A percentile compares a stretch with the other conserved stretches of the same genome.
Conservation (phyloP, 1,140 invertebrate species). For the Drosophila kohkoa region DNA sequence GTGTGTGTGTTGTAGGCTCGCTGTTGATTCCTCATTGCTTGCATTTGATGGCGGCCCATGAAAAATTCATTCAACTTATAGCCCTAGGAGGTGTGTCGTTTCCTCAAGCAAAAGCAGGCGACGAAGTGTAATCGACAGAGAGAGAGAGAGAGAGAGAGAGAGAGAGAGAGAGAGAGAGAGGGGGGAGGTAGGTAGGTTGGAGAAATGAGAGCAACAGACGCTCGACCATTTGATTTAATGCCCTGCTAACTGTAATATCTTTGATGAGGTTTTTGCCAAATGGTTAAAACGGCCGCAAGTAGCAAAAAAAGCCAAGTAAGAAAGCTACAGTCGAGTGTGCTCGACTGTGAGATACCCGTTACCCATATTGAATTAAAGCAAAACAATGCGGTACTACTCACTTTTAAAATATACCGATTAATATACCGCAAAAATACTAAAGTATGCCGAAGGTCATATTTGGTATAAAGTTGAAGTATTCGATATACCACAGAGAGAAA, state of each 20-base stretch:
- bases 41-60: slow-evolving; percentile 32
- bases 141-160: no score
- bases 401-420: no score
- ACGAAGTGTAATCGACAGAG: not conserved
- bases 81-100: slow-evolving; percentile 2
- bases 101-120: not conserved
- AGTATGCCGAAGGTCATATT: no score
- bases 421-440: no score
- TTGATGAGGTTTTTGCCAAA: slow-evolving; percentile 24
- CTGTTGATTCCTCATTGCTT: slow-evolving; percentile 28
- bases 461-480: no score
- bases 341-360: no score
- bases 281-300: slow-evolving; percentile 8
- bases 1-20: not conserved
- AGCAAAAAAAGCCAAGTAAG: slow-evolving; percentile 1
- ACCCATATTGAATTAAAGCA: no score
- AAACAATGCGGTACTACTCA: no score
- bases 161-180: not conserved
- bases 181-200: not conserved
- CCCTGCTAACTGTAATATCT: slow-evolving; percentile 33
- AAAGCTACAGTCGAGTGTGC: no score
- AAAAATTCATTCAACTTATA: slow-evolving; percentile 43
- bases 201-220: not conserved
- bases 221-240: slow-evolving; percentile 35
- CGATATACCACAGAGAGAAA: no score